Conservation (phyloP, 2,113 vertebrate species). For the Chloebia gouldiae region DNA sequence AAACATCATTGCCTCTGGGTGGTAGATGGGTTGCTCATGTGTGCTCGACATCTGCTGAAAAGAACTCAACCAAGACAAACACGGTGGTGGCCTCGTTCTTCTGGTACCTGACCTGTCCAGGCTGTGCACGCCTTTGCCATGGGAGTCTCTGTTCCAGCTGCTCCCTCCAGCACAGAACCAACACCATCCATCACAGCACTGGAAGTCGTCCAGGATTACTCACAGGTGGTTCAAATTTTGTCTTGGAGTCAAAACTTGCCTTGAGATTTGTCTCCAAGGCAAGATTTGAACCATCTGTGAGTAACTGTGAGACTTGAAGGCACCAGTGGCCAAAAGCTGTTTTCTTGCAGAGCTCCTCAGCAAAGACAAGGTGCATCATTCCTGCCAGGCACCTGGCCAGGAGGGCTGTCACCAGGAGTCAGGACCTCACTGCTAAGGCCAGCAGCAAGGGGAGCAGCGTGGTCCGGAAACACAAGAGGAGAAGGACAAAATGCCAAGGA, state of each 20-base stretch:
- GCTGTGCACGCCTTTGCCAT: background rate
- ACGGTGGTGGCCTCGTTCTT: background rate
- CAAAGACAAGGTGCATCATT: background rate
- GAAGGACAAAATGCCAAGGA: background rate
- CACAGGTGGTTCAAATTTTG: background rate
- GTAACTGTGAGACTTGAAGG: background rate
- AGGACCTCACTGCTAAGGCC: background rate
- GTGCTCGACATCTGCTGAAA: background rate
- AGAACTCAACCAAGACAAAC: background rate
- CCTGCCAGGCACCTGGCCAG: background rate
- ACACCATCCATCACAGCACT: background rate
- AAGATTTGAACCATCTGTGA: background rate
- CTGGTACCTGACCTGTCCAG: background rate
- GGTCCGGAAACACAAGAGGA: background rate
- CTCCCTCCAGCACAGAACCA: background rate
- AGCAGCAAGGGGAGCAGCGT: background rate
- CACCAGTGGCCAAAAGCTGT: background rate
- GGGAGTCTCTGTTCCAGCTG: background rate
- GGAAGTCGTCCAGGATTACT: background rate
- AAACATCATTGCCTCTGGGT: accelerated
- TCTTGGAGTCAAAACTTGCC: background rate
- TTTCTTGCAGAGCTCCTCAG: background rate
- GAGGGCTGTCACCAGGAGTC: background rate
- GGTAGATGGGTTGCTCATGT: background rate
- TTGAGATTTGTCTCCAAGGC: background rate